phyloP scores from a whole-genome alignment of 2,888 invertebrate genomes.

The Hypsopygia costalis region DNA sequence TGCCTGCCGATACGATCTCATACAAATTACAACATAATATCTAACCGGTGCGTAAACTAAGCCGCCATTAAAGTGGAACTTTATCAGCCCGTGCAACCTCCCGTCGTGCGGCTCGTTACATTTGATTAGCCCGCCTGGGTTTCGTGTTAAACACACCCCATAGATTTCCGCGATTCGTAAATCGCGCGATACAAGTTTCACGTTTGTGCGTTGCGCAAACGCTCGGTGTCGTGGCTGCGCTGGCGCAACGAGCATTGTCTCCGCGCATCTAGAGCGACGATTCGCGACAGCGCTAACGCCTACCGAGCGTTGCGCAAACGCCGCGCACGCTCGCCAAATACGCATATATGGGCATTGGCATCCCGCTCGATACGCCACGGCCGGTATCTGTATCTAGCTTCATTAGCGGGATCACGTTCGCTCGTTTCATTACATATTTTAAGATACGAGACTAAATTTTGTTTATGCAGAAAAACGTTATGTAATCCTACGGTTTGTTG shows the following conservation, averaged over 20 bases:
- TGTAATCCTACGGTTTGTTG: too few species aligned
- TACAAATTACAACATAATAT: slow-evolving; percentile 24
- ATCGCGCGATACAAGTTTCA: slow-evolving; percentile 38
- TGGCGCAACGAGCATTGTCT: slow-evolving; percentile 48
- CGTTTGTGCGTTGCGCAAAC: slow-evolving; percentile 24
- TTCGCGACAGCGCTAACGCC: slow-evolving; percentile 44
- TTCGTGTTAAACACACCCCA: slow-evolving; percentile 29
- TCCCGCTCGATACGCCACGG: slow-evolving; percentile 20
- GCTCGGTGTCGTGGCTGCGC: slow-evolving; percentile 16
- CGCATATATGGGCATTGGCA: slow-evolving; percentile 32
- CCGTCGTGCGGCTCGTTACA: slow-evolving; percentile 1
- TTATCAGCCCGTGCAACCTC: slow-evolving; percentile 8
- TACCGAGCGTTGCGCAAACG: slow-evolving; percentile 42
- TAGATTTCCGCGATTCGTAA: slow-evolving; percentile 38
- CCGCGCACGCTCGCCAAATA: slow-evolving; percentile 23
- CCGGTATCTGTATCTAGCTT: slow-evolving; percentile 19
- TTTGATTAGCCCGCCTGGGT: slow-evolving; percentile 19
- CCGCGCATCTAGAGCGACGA: slow-evolving; percentile 55
- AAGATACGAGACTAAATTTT: too few species aligned
- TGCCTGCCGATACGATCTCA: slow-evolving; percentile 24
- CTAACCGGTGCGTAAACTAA: neutral
- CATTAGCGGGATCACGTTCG: slow-evolving; percentile 18
- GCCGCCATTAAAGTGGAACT: slow-evolving; percentile 1
- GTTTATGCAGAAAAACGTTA: too few species aligned
- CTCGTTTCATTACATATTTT: neutral